Percentiles rank a stretch among this genome's conserved stretches.
phyloP scores from a whole-genome alignment of 2,888 invertebrate genomes.

The Cantharis rufa region DNA sequence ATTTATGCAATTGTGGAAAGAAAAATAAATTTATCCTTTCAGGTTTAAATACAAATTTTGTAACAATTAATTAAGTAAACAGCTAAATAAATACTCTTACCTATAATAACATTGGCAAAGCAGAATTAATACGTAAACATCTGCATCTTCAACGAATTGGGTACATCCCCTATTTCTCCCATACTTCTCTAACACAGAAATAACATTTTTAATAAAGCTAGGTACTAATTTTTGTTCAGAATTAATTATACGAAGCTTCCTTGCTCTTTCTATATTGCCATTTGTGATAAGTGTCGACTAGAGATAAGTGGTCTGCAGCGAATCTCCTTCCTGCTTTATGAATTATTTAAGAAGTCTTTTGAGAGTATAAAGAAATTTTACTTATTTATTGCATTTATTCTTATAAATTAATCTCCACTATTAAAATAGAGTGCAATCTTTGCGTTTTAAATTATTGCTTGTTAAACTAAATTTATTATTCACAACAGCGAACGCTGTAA shows the following conservation, averaged over 20 bases:
- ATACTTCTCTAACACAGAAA: neutral
- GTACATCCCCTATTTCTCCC: no score
- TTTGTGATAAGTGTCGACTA: constrained; percentile 3
- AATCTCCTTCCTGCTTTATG: constrained; percentile 5
- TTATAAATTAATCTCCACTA: neutral
- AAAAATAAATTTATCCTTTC: neutral
- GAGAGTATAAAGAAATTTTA: neutral
- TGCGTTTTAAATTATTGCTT: neutral
- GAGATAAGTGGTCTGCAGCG: constrained; percentile 1
- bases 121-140: constrained; percentile 1
- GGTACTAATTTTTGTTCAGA: constrained; percentile 1
- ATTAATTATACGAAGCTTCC: constrained; percentile 5
- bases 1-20: neutral
- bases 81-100: constrained; percentile 1
- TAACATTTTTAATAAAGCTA: constrained; percentile 16
- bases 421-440: neutral
- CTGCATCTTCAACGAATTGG: constrained; percentile 12
- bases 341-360: constrained; percentile 7
- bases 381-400: constrained; percentile 10
- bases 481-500: no score
- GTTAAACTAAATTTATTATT: neutral
- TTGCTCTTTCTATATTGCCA: neutral
- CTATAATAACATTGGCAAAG: constrained; percentile 1
- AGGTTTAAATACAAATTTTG: neutral
- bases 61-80: constrained; percentile 2